Conservation (phyloP, 2,888 invertebrate genomes). For the Parasteatoda lunata region DNA sequence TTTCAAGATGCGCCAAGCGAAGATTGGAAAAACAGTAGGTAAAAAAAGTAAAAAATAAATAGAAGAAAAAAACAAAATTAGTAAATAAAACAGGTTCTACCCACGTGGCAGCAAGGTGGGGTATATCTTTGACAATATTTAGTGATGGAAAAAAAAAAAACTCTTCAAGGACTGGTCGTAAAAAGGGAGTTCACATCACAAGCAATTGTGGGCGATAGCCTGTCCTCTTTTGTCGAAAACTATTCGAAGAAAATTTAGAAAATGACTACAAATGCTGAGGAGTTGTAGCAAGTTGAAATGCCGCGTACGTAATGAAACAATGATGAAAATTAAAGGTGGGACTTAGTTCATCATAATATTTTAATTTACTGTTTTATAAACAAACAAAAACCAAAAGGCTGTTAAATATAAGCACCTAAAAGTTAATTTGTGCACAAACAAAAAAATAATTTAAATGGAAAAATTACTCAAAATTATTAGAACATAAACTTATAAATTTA, state of each 20-base stretch:
- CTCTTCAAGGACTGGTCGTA: constrained; percentile 35
- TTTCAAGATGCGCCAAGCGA: neutral
- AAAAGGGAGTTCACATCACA: constrained; percentile 18
- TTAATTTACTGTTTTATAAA: no score
- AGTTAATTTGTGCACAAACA: no score
- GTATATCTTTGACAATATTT: constrained; percentile 5
- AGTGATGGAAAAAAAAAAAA: neutral
- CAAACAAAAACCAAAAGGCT: no score
- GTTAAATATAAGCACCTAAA: no score
- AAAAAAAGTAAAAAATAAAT: neutral
- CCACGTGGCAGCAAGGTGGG: constrained; percentile 39
- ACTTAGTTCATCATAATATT: no score
- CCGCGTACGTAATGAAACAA: no score
- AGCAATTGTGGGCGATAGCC: constrained; percentile 18
- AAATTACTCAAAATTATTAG: no score
- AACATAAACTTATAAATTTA: no score
- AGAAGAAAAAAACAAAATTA: no score
- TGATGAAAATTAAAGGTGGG: no score
- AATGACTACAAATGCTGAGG: neutral
- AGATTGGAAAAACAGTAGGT: neutral
- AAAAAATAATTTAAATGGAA: no score
- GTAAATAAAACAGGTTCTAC: neutral
- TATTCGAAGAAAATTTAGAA: neutral
- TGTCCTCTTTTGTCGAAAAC: neutral
- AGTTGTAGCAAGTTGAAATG: no score